Conservation (phyloP, 2,113 vertebrate genomes). For the Danionella cerebrum region DNA sequence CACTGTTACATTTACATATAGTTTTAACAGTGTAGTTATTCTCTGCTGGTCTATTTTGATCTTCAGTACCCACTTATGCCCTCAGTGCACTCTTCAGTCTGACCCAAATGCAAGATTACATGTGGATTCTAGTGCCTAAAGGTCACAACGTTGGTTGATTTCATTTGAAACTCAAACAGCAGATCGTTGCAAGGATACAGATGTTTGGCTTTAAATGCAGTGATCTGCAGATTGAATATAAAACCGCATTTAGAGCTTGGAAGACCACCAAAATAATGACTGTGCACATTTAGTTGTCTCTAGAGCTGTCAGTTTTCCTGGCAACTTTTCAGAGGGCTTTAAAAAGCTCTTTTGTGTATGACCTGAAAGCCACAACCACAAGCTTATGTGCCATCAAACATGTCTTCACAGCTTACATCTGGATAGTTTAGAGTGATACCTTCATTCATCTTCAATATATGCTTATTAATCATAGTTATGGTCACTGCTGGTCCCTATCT, state of each 20-base stretch:
- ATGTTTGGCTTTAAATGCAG: background rate
- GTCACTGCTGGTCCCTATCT: too few relatives aligned
- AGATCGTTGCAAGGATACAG: background rate
- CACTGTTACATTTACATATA: too few relatives aligned
- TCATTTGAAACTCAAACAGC: background rate
- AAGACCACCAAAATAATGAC: background rate
- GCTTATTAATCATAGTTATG: too few relatives aligned
- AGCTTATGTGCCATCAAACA: background rate
- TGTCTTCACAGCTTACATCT: background rate
- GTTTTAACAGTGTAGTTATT: background rate
- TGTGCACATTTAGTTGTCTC: background rate
- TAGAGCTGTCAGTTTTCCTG: background rate
- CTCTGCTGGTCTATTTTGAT: slow-evolving; percentile 1
- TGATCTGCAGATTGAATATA: background rate
- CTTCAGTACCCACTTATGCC: background rate
- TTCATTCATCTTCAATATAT: too few relatives aligned
- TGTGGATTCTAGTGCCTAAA: background rate
- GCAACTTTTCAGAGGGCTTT: background rate
- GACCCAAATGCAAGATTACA: slow-evolving; percentile 12
- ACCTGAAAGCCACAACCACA: background rate
- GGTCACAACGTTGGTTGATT: background rate
- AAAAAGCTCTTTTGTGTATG: slow-evolving; percentile 1
- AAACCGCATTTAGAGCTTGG: background rate
- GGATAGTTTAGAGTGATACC: too few relatives aligned
- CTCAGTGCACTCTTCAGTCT: background rate